Evolutionary conservation across 2,797 vertebrate species (phyloP).

Genomic region (Perodicticus potto): DNA sequence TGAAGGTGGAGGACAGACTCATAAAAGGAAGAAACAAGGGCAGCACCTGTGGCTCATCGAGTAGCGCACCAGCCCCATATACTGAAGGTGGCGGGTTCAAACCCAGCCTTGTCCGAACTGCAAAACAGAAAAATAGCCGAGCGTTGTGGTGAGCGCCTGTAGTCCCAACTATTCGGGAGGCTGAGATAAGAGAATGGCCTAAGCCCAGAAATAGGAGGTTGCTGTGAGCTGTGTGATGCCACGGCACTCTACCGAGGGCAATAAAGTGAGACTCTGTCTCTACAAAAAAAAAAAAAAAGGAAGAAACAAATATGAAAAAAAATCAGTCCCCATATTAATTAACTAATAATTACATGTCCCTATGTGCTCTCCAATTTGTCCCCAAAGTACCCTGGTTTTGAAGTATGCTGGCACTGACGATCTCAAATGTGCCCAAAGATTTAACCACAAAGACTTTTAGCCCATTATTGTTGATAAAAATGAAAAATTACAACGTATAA

Average conservation of each 20-base stretch:
- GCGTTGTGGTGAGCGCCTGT: too few species aligned
- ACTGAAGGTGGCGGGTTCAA: too few species aligned
- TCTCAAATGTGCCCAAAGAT: conserved; percentile 17
- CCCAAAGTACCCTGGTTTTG: not conserved
- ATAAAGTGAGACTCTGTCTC: too few species aligned
- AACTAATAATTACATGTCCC: not conserved
- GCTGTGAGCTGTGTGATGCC: too few species aligned
- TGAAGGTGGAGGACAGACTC: not conserved
- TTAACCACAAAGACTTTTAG: conserved; percentile 12
- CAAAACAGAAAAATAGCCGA: too few species aligned
- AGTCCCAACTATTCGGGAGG: too few species aligned
- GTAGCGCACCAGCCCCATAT: too few species aligned
- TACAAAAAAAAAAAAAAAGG: not conserved
- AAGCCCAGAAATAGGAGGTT: too few species aligned
- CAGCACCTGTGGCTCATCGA: too few species aligned
- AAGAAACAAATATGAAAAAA: not conserved
- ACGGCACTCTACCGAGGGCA: too few species aligned
- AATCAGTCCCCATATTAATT: not conserved
- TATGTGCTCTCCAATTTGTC: not conserved
- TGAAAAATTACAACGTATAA: not conserved
- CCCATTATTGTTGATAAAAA: not conserved
- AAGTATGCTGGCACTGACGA: not conserved
- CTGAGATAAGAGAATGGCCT: too few species aligned
- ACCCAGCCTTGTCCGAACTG: too few species aligned
- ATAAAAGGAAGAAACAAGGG: not conserved